These are phyloP conservation scores for Hycleus cichorii DNA, from an alignment of 1,140 invertebrate genomes.

Conservation along the genomic window DNA sequence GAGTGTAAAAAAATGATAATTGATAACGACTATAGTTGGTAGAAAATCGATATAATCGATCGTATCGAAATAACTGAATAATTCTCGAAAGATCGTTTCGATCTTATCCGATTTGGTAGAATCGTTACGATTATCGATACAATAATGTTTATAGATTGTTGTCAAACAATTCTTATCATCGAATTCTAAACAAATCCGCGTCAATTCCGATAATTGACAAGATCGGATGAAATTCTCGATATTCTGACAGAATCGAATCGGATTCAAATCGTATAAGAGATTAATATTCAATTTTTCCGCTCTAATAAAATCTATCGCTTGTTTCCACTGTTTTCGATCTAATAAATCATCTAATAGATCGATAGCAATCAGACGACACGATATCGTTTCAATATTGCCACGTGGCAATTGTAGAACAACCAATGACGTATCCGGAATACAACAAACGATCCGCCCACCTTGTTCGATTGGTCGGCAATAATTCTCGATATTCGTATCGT, in stretches of 20 bases:
- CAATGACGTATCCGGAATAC: slow-evolving; percentile 4
- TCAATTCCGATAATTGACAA: not conserved
- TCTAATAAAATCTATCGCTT: slow-evolving; percentile 20
- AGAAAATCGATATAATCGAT: slow-evolving; percentile 19
- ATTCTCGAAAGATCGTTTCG: slow-evolving; percentile 7
- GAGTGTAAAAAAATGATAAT: slow-evolving; percentile 23
- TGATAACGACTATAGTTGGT: slow-evolving; percentile 19
- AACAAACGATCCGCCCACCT: slow-evolving; percentile 22
- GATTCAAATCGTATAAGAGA: slow-evolving; percentile 27
- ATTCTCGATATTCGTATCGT: not conserved
- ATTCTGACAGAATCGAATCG: slow-evolving; percentile 17
- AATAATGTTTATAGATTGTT: slow-evolving; percentile 16
- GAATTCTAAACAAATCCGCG: slow-evolving; percentile 5
- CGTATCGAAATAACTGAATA: slow-evolving; percentile 19
- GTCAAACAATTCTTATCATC: slow-evolving; percentile 4
- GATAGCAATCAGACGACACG: slow-evolving; percentile 24
- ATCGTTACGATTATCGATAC: not conserved
- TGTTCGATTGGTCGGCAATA: slow-evolving; percentile 18
- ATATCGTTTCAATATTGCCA: slow-evolving; percentile 28
- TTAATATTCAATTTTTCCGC: slow-evolving; percentile 25
- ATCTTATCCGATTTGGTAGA: not conserved
- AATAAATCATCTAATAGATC: slow-evolving; percentile 23
- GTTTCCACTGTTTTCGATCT: slow-evolving; percentile 14
- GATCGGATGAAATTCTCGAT: slow-evolving; percentile 23
- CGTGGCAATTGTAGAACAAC: slow-evolving; percentile 24